Evolutionary conservation across 2,797 vertebrate genomes (phyloP).

Genomic region (Myiotriccus ornatus): DNA sequence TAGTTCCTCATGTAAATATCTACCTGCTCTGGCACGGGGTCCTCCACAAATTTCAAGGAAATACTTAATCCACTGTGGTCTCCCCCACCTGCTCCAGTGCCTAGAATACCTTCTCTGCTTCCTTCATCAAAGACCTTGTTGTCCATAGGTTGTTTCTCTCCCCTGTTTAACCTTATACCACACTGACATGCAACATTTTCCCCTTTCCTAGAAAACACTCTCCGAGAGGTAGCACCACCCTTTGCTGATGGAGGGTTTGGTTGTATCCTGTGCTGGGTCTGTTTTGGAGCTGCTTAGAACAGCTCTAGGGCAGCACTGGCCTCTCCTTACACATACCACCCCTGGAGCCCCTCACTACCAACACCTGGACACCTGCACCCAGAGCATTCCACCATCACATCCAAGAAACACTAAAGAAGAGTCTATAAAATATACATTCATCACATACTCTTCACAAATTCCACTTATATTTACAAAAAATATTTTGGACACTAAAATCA

Average conservation of each 20-base stretch:
- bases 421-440: neutral
- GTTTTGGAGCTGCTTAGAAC: neutral
- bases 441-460: neutral
- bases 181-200: neutral
- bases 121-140: neutral
- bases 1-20: neutral
- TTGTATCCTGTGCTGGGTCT: neutral
- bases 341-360: neutral
- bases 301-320: neutral
- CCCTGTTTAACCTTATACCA: neutral
- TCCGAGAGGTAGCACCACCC: neutral
- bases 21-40: neutral
- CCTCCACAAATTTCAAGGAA: neutral
- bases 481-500: neutral
- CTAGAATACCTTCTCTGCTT: neutral
- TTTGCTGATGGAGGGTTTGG: neutral
- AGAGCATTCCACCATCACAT: neutral
- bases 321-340: neutral
- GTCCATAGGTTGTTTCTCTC: neutral
- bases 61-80: neutral
- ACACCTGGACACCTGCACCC: neutral
- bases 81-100: neutral
- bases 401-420: neutral
- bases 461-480: neutral
- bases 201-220: neutral